Percentiles rank a stretch among this genome's conserved stretches.
phyloP scores from a whole-genome alignment of 2,888 invertebrate genomes.

The Leucophenga maculata region DNA sequence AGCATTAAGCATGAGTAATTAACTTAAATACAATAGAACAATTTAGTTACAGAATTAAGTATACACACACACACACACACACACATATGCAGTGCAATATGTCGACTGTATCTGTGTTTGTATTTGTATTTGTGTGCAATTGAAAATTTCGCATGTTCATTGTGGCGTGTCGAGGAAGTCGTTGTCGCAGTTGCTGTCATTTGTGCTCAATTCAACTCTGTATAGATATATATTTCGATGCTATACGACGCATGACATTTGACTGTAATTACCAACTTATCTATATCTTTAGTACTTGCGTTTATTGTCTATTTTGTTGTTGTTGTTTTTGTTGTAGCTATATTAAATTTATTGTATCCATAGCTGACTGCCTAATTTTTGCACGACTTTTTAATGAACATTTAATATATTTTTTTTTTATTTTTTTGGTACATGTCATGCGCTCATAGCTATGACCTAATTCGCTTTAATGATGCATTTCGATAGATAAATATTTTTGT shows the following conservation, averaged over 20 bases:
- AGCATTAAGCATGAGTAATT: constrained; percentile 63
- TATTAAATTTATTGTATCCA: background rate
- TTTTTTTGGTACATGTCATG: too few relatives aligned
- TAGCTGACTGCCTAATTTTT: constrained; percentile 40
- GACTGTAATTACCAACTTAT: constrained; percentile 51
- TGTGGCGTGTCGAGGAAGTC: constrained; percentile 20
- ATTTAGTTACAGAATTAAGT: constrained; percentile 59
- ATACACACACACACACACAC: background rate
- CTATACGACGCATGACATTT: constrained; percentile 43
- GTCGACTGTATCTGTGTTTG: background rate
- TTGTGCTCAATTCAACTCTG: background rate
- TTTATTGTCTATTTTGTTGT: constrained; percentile 9
- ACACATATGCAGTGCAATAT: background rate
- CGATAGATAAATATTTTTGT: constrained; percentile 38
- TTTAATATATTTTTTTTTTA: constrained; percentile 23
- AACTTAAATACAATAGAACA: constrained; percentile 65
- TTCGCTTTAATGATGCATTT: constrained; percentile 39
- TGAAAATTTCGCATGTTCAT: constrained; percentile 52
- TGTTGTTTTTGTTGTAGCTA: constrained; percentile 12
- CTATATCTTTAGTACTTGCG: constrained; percentile 8
- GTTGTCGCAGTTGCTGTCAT: background rate
- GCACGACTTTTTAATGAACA: constrained; percentile 47
- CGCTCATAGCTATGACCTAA: constrained; percentile 44
- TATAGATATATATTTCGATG: background rate
- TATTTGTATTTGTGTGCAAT: constrained; percentile 42